phyloP scores from a whole-genome alignment of 2,888 invertebrate genomes.

The Epiblema foenella region DNA sequence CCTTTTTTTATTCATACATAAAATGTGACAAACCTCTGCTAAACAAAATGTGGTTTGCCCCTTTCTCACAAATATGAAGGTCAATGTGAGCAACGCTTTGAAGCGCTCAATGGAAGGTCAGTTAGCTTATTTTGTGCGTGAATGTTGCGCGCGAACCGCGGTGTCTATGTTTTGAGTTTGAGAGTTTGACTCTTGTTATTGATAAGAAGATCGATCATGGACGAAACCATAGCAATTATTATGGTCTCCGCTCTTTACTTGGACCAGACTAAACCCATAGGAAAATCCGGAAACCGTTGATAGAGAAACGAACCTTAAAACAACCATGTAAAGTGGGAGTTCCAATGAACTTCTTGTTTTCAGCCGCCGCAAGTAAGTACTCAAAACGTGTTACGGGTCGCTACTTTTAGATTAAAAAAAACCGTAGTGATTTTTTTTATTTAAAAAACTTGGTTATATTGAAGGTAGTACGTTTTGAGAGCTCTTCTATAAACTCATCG shows the following conservation, averaged over 20 bases:
- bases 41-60: too few relatives aligned
- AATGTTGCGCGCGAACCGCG: too few relatives aligned
- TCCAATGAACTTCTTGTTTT: constrained; percentile 45
- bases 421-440: constrained; percentile 24
- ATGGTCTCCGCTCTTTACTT: constrained; percentile 44
- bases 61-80: too few relatives aligned
- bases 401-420: constrained; percentile 54
- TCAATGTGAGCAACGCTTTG: too few relatives aligned
- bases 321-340: constrained; percentile 53
- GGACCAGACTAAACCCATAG: constrained; percentile 56
- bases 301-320: constrained; percentile 59
- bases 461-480: constrained; percentile 25
- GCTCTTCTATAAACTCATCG: constrained; percentile 23
- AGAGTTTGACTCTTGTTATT: background rate
- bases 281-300: constrained; percentile 55
- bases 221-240: too few relatives aligned
- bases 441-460: constrained; percentile 33
- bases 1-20: too few relatives aligned
- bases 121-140: too few relatives aligned
- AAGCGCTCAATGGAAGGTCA: too few relatives aligned
- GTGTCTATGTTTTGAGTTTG: too few relatives aligned
- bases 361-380: constrained; percentile 56
- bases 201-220: too few relatives aligned
- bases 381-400: constrained; percentile 57
- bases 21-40: too few relatives aligned